Evolutionary conservation across 2,113 vertebrate species (phyloP).

Genomic region (Podarcis raffonei): DNA sequence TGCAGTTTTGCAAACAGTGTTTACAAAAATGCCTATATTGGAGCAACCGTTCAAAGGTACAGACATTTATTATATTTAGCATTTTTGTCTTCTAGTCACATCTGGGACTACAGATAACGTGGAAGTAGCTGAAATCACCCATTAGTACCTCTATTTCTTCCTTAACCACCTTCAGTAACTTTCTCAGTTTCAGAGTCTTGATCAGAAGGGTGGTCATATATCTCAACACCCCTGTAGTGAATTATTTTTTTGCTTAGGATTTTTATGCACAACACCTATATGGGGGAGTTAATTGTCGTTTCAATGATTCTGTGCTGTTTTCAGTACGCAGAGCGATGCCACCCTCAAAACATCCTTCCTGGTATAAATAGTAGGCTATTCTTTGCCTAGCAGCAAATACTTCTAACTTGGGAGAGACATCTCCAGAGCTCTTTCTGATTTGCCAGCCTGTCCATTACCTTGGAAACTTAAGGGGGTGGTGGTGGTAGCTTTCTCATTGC

Average conservation of each 20-base stretch:
- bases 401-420: slow-evolving; percentile 52
- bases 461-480: slow-evolving; percentile 62
- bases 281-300: not conserved
- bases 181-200: not conserved
- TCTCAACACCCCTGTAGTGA: not conserved
- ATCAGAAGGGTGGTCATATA: not conserved
- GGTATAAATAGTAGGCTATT: slow-evolving; percentile 36
- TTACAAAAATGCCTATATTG: too few species aligned
- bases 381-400: slow-evolving; percentile 21
- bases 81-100: too few species aligned
- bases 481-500: slow-evolving; percentile 53
- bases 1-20: too few species aligned
- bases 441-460: slow-evolving; percentile 65
- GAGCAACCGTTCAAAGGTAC: too few species aligned
- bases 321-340: not conserved
- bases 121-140: too few species aligned
- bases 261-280: not conserved
- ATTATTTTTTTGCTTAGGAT: not conserved
- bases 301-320: not conserved
- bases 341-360: not conserved
- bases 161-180: not conserved
- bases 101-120: too few species aligned
- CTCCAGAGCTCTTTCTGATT: slow-evolving; percentile 51
- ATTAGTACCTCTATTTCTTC: not conserved
- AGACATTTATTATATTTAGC: too few species aligned